phyloP scores from a whole-genome alignment of 2,888 invertebrate species.

The Nephrotoma flavescens region DNA sequence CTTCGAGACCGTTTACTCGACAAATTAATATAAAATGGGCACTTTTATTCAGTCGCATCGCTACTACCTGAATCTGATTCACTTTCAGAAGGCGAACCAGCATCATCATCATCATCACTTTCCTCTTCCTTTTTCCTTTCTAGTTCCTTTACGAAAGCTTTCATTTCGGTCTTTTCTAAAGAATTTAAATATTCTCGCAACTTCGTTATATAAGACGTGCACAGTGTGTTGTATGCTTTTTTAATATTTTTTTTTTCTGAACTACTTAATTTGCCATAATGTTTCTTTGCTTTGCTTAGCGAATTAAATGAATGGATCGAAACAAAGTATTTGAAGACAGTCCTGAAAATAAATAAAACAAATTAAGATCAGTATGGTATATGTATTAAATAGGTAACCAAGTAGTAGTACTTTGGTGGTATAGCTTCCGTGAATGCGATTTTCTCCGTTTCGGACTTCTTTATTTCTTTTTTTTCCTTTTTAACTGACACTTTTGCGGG shows the following conservation, averaged over 20 bases:
- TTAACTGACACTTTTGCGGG: background rate
- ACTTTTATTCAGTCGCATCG: background rate
- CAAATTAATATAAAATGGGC: no score
- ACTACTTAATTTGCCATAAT: background rate
- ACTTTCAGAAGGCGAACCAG: background rate
- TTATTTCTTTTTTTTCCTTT: background rate
- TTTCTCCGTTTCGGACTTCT: background rate
- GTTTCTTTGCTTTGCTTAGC: background rate
- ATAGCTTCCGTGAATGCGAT: background rate
- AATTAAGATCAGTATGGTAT: background rate
- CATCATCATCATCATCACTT: background rate
- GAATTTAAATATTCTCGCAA: background rate
- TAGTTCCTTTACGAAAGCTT: background rate
- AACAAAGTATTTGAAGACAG: background rate
- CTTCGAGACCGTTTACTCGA: no score
- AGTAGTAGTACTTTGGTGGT: background rate
- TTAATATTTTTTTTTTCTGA: background rate
- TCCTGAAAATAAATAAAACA: background rate
- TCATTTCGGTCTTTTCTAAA: background rate
- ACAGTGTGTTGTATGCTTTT: background rate
- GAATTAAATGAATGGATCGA: background rate
- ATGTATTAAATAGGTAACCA: background rate
- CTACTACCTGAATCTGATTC: background rate
- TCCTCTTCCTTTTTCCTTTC: background rate
- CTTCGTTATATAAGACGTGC: background rate